Evolutionary conservation across 2,797 vertebrate genomes (phyloP), one percentile per base, ranked within the genome.

Genomic region (Molossus alvarezi): DNA sequence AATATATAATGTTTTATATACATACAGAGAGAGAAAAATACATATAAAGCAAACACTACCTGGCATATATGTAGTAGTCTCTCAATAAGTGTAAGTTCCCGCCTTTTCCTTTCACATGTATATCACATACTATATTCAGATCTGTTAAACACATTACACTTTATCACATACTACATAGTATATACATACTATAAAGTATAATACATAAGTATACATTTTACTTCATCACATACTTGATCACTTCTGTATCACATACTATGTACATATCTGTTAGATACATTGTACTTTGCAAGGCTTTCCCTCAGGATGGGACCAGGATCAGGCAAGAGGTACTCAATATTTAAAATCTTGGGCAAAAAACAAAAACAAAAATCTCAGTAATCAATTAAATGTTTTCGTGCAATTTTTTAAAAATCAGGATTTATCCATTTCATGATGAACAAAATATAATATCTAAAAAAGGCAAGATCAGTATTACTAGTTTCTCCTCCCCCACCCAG

Each of bases 371-470:
- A 62, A 29, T 2, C 9, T 91, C 29, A 55, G 8, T 81, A 65
- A 65, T 25, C 10, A 80, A 57, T 12, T 62, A 71, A 93, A 86
- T 71, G 92, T 71, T 91, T 83, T 65, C 83, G 75, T 27, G 4
- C 6, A 58, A 29, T 67, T 55, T 67, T 91, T 51, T 33, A 75
- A 89, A 73, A 55, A 90, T 80, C 14, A 57, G 17, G 86, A 88
- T 72, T 41, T 13, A 80, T 45, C 37, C 9, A 65, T 75, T 77
- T 51, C 23, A 58, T 18, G 7, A 65, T 37, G 67, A 79, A 45
- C n/a, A 87, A 75, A 95, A 92, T 81, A 37, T 80, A 89, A 82
- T 81, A 51, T 57, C 33, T 21, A 33, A 67, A 23, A 69, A 73
- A 69, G 21, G n/a, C 0, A 62, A n/a, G 6, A 12, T 41, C 6